Percentiles rank a stretch among this genome's conserved stretches.
phyloP scores from a whole-genome alignment of 2,888 invertebrate genomes.

The Branchellion lobata region DNA sequence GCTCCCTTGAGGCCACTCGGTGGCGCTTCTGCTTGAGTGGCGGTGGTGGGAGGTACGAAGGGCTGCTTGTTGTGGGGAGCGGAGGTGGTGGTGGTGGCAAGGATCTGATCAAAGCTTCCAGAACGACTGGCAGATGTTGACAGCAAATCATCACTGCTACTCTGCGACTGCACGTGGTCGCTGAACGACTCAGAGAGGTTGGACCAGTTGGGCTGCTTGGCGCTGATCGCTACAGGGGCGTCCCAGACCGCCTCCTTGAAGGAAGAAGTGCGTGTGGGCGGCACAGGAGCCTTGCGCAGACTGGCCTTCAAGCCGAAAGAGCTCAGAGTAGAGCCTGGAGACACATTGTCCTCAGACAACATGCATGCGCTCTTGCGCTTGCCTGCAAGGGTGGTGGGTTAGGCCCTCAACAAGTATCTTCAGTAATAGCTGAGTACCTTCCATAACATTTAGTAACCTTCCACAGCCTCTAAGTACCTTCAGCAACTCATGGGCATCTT shows the following conservation, averaged over 20 bases:
- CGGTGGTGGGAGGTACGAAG: not conserved
- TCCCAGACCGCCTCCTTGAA: conserved; percentile 64
- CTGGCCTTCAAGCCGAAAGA: conserved; percentile 50
- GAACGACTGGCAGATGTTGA: conserved; percentile 51
- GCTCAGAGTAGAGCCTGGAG: conserved; percentile 54
- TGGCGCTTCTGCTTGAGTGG: not conserved
- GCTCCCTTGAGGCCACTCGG: conserved; percentile 47
- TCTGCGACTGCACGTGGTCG: conserved; percentile 49
- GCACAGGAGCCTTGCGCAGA: conserved; percentile 79
- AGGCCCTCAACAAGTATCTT: too few species aligned
- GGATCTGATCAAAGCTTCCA: conserved; percentile 52
- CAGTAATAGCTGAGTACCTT: too few species aligned
- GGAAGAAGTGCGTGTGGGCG: conserved; percentile 88
- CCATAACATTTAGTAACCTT: too few species aligned
- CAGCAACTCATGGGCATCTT: not conserved
- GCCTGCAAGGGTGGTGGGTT: too few species aligned
- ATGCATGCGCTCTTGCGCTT: not conserved
- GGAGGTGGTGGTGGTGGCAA: conserved; percentile 31
- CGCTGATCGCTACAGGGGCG: not conserved
- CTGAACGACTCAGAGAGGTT: conserved; percentile 47
- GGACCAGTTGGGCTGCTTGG: conserved; percentile 31
- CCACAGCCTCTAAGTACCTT: too few species aligned
- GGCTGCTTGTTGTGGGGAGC: conserved; percentile 44
- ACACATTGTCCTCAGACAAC: not conserved
- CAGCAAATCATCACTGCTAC: conserved; percentile 52